These are phyloP conservation scores for Plumapathes pennacea DNA, from an alignment of 92 coral and sea anemone species.

Conservation along the genomic window DNA sequence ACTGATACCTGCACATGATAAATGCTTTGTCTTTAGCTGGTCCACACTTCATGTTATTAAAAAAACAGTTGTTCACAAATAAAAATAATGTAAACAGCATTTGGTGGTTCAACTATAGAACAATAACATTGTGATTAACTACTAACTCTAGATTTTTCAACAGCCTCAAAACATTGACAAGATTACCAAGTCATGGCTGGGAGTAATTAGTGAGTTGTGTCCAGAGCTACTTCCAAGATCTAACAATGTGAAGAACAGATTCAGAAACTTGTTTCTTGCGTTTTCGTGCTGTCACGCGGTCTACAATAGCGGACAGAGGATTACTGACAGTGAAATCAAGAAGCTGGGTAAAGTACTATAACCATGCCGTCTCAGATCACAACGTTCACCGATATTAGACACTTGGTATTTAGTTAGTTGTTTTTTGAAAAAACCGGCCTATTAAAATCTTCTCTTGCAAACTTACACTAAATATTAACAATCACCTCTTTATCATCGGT, in stretches of 20 bases:
- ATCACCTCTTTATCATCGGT: too few species aligned
- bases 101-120: too few species aligned
- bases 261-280: constrained; percentile 5
- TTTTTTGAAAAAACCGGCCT: too few species aligned
- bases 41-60: too few species aligned
- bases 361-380: not conserved
- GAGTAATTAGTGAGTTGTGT: not conserved
- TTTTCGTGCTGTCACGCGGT: constrained; percentile 14
- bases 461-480: too few species aligned
- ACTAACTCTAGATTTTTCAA: not conserved
- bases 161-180: constrained; percentile 14
- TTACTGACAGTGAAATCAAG: constrained; percentile 9
- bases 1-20: too few species aligned
- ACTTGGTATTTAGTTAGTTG: too few species aligned
- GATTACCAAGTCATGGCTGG: constrained; percentile 12
- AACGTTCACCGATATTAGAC: too few species aligned
- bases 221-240: constrained; percentile 6
- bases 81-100: too few species aligned
- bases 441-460: too few species aligned
- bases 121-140: not conserved
- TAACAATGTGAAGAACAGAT: not conserved
- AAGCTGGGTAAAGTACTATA: constrained; percentile 16
- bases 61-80: too few species aligned
- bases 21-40: too few species aligned
- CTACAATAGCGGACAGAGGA: constrained; percentile 24